A percentile compares a stretch with the other conserved stretches of the same genome.
Conservation (phyloP, 2,888 invertebrate species). For the Meandrusa payeni region DNA sequence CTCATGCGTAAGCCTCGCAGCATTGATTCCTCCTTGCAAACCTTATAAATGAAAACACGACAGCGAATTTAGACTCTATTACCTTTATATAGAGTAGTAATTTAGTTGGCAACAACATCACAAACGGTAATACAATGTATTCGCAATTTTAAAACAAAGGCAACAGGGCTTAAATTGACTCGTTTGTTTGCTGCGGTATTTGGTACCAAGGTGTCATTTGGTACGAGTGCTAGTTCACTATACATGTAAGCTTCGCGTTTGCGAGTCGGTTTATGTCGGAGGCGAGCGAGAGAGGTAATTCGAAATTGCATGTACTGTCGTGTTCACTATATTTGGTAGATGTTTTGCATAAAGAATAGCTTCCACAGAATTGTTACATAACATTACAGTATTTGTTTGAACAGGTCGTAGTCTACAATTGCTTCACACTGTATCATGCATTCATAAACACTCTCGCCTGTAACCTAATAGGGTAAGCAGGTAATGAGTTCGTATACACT, state of each 20-base stretch:
- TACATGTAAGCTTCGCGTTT: constrained; percentile 12
- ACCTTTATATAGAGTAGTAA: neutral
- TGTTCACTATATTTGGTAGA: constrained; percentile 1
- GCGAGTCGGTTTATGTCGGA: constrained; percentile 10
- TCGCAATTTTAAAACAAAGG: neutral
- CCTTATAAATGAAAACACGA: neutral
- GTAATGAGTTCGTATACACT: no score
- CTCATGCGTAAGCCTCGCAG: constrained; percentile 13
- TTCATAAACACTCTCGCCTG: no score
- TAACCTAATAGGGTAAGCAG: no score
- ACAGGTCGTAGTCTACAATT: no score
- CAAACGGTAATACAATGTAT: neutral
- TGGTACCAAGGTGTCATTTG: constrained; percentile 15
- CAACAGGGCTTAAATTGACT: constrained; percentile 12
- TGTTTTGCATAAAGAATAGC: neutral
- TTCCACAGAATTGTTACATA: no score
- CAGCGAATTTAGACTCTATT: constrained; percentile 12
- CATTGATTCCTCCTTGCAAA: constrained; percentile 18
- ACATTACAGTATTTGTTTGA: no score
- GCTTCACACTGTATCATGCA: no score
- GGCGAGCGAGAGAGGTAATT: neutral
- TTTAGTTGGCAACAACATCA: neutral
- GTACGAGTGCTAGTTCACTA: constrained; percentile 4
- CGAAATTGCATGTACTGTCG: neutral
- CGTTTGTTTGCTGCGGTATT: constrained; percentile 12